Base-by-base conservation (phyloP, 2,113 vertebrate genomes). In the Corapipo altera region DNA sequence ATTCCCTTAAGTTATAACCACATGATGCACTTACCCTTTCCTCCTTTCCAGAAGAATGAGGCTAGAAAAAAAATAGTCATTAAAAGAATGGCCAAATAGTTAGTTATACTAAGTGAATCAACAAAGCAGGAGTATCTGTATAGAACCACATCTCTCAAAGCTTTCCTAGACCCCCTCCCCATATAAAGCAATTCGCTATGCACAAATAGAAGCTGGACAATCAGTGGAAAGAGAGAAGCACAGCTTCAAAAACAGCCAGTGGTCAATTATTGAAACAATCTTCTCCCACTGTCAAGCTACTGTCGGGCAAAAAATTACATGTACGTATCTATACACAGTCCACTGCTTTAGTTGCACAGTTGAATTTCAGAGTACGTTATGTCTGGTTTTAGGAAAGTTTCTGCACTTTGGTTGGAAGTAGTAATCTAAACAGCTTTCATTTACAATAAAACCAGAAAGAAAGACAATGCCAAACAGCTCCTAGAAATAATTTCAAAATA, bases 11-110 rank as follows among this genome's bases (percentile, higher is more conserved):
- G 28, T 23, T 59, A 48, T 16, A 44, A 39, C 4, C 41, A 27
- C 5, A 35, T 23, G 3, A 33, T 12, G 0, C 0, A 37, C 4
- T 26, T 33, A 52, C 0, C 2, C 5, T 5, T 58, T 66, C 41
- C 18, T 71, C 32, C 8, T 17, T 73, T 41, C 24, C 32, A 43
- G n/a, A 57, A 41, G 5, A 15, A 37, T 9, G 2, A 49, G 9
- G 37, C 15, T 62, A 46, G 33, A 19, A 27, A 44, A 51, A 61
- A n/a, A 12, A 6, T 9, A 1, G 4, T 39, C 8, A 35, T 58
- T 85, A 57, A 43, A 70, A 71, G 12, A 11, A 23, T 18, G 33
- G 8, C 7, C 16, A 85, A 65, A 43, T 8, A 41, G 6, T 16
- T 54, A 44, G 49, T 51, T 51, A 6, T 11, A 55, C 28, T 26